phyloP scores from a whole-genome alignment of 2,888 invertebrate genomes.

The Mythimna lalbum region DNA sequence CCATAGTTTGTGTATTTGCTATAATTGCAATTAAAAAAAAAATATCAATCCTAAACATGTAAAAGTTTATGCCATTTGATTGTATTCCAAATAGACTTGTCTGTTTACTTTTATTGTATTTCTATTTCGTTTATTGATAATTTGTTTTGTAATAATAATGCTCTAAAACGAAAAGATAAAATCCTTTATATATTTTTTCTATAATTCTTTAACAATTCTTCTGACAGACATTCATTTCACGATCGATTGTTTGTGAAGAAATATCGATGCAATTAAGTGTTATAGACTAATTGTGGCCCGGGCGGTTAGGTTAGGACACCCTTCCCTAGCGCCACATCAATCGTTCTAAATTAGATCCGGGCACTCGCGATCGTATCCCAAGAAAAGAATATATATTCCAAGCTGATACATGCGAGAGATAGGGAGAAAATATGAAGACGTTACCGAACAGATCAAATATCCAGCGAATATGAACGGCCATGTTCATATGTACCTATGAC shows the following conservation, averaged over 20 bases:
- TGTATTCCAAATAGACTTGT: too few relatives aligned
- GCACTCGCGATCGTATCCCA: slow-evolving; percentile 57
- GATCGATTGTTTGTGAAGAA: slow-evolving; percentile 64
- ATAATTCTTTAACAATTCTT: not conserved
- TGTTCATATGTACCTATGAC: slow-evolving; percentile 7
- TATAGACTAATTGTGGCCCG: slow-evolving; percentile 66
- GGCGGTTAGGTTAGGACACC: slow-evolving; percentile 29
- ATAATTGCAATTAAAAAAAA: too few relatives aligned
- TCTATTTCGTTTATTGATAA: too few relatives aligned
- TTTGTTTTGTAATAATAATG: too few relatives aligned
- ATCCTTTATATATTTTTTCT: too few relatives aligned
- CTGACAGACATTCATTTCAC: slow-evolving; percentile 42
- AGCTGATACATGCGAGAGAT: slow-evolving; percentile 53
- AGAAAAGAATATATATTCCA: slow-evolving; percentile 62
- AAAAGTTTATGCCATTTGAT: too few relatives aligned
- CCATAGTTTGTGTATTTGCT: too few relatives aligned
- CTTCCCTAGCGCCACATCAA: slow-evolving; percentile 64
- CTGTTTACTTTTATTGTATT: too few relatives aligned
- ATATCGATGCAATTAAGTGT: slow-evolving; percentile 65
- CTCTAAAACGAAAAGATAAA: too few relatives aligned
- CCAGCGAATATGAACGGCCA: slow-evolving; percentile 49
- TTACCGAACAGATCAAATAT: slow-evolving; percentile 56
- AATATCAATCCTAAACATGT: too few relatives aligned
- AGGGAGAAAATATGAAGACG: slow-evolving; percentile 52
- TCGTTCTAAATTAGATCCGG: slow-evolving; percentile 70